Evolutionary conservation across 2,888 invertebrate species (phyloP).

Genomic region (Epirrhoe tristata): DNA sequence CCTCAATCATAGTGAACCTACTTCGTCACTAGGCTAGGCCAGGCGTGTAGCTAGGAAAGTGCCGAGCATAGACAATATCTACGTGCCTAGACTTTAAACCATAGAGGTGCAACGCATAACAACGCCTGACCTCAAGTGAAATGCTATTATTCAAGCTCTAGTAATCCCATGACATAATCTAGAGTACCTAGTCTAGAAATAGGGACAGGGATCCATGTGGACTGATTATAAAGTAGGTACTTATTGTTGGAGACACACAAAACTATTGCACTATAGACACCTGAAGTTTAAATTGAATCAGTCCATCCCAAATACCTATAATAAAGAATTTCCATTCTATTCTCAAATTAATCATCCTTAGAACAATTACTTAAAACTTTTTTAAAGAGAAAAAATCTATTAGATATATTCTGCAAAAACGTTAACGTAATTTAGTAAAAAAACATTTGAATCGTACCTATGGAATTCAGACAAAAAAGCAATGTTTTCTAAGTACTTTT

Average conservation of each 20-base stretch:
- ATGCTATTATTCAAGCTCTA: constrained; percentile 76
- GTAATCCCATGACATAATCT: constrained; percentile 83
- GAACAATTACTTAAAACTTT: neutral
- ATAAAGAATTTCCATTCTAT: no score
- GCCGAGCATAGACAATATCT: constrained; percentile 72
- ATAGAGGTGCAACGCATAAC: constrained; percentile 51
- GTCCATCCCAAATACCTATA: no score
- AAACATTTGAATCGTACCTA: no score
- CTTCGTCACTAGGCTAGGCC: constrained; percentile 70
- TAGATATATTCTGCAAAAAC: no score
- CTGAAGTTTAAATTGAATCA: no score
- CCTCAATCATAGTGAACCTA: constrained; percentile 71
- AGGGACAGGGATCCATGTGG: neutral
- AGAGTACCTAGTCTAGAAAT: constrained; percentile 55
- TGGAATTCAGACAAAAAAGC: no score
- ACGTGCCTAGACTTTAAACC: constrained; percentile 66
- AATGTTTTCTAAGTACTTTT: no score
- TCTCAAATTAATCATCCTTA: neutral
- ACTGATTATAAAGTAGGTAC: neutral
- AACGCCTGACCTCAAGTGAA: constrained; percentile 67
- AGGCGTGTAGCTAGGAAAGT: constrained; percentile 61
- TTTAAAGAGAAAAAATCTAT: no score
- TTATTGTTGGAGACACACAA: no score
- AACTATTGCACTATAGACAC: no score
- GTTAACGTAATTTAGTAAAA: no score